These are phyloP conservation scores for Colossoma macropomum DNA, from an alignment of 2,113 vertebrate species.

Conservation along the genomic window DNA sequence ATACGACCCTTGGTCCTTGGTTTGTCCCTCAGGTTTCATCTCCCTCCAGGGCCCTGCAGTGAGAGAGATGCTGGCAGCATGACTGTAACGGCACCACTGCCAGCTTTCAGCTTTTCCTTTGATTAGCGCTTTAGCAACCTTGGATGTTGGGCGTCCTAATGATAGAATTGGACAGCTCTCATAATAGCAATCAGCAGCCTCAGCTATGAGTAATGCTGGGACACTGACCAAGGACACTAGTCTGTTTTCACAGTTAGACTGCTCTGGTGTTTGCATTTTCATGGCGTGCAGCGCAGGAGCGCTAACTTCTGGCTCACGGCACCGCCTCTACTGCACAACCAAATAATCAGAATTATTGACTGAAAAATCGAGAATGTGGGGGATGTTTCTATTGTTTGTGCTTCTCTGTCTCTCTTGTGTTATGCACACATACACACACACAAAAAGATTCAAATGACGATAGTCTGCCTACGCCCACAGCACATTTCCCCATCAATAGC, in stretches of 20 bases:
- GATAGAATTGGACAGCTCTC: constrained; percentile 34
- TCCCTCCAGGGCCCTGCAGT: neutral
- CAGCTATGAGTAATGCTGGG: constrained; percentile 38
- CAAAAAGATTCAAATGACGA: constrained; percentile 19
- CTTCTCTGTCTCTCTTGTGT: neutral
- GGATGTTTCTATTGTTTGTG: neutral
- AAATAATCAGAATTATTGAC: neutral
- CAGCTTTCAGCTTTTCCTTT: neutral
- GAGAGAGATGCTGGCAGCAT: neutral
- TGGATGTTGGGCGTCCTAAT: neutral
- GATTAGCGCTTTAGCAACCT: constrained; percentile 10
- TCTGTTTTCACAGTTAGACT: neutral
- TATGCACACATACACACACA: neutral
- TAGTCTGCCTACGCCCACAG: constrained; percentile 16
- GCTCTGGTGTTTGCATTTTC: constrained; percentile 11
- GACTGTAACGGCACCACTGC: neutral
- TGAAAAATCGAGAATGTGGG: neutral
- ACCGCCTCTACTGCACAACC: neutral
- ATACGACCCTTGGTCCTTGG: neutral
- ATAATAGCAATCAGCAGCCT: constrained; percentile 14
- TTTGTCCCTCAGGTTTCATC: neutral
- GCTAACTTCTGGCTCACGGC: neutral
- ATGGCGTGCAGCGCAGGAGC: neutral
- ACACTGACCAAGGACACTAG: constrained; percentile 25
- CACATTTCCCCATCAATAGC: constrained; percentile 36